Percentiles rank a stretch among this genome's conserved stretches.
These are phyloP conservation scores for Hippopotamyrus pictus DNA, from an alignment of 2,797 vertebrate genomes.

Conservation along the genomic window DNA sequence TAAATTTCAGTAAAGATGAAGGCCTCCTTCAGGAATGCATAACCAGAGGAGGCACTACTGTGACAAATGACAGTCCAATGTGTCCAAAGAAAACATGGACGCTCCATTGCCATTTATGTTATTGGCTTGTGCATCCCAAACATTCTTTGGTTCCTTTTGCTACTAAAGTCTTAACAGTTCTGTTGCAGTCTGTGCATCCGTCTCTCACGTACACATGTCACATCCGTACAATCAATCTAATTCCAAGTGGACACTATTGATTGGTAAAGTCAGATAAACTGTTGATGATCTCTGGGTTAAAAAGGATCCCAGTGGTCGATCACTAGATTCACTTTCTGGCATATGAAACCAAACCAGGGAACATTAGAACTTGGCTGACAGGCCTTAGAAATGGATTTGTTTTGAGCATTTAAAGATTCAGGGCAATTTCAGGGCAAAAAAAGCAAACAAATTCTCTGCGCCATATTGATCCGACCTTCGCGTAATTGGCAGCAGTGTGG, in stretches of 20 bases:
- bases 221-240: background rate
- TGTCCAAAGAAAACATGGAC: too few species aligned
- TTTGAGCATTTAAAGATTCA: slow-evolving; percentile 10
- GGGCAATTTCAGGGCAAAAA: background rate
- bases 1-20: slow-evolving; percentile 23
- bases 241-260: background rate
- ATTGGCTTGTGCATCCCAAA: background rate
- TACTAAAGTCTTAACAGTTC: background rate
- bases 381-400: slow-evolving; percentile 3
- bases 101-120: background rate
- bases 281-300: background rate
- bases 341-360: background rate
- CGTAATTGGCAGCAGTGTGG: background rate
- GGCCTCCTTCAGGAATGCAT: background rate
- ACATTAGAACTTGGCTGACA: background rate
- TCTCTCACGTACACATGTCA: background rate
- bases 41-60: background rate
- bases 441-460: background rate
- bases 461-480: slow-evolving; percentile 23
- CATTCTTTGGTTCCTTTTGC: background rate
- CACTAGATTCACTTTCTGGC: background rate
- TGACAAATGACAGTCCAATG: background rate
- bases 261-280: slow-evolving; percentile 7
- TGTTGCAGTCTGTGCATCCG: background rate
- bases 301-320: background rate